phyloP scores from a whole-genome alignment of 2,113 vertebrate genomes.

The Dryoscopus gambensis region DNA sequence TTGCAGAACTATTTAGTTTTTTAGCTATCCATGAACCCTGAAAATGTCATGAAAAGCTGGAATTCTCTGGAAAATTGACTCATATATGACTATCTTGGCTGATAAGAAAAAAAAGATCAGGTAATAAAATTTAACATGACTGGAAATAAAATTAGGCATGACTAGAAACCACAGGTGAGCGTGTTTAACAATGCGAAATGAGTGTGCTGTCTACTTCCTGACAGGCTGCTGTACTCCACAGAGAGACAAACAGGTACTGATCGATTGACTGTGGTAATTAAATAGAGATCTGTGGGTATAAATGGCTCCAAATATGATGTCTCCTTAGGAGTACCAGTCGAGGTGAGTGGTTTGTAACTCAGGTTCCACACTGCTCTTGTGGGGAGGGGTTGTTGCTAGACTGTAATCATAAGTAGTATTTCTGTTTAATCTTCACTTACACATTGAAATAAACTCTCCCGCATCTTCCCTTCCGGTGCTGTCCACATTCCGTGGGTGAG shows the following conservation, averaged over 20 bases:
- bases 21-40: not conserved
- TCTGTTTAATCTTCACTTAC: not conserved
- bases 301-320: not conserved
- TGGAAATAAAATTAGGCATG: slow-evolving; percentile 1
- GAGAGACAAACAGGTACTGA: not conserved
- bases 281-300: not conserved
- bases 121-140: not conserved
- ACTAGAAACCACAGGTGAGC: slow-evolving; percentile 8
- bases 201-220: not conserved
- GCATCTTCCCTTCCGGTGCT: not conserved
- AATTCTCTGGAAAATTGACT: not conserved
- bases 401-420: not conserved
- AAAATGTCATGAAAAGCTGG: not conserved
- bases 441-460: not conserved
- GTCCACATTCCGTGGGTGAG: slow-evolving; percentile 63
- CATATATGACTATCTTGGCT: not conserved
- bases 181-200: not conserved
- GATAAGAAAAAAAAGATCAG: not conserved
- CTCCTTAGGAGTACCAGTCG: not conserved
- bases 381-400: not conserved
- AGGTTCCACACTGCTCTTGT: not conserved
- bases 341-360: not conserved
- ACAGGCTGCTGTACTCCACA: not conserved
- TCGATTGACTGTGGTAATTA: not conserved
- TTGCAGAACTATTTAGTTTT: not conserved